A percentile compares a stretch with the other conserved stretches of the same genome.
Evolutionary conservation across 2,113 vertebrate species (phyloP).

Genomic region (Pangasianodon gigas): DNA sequence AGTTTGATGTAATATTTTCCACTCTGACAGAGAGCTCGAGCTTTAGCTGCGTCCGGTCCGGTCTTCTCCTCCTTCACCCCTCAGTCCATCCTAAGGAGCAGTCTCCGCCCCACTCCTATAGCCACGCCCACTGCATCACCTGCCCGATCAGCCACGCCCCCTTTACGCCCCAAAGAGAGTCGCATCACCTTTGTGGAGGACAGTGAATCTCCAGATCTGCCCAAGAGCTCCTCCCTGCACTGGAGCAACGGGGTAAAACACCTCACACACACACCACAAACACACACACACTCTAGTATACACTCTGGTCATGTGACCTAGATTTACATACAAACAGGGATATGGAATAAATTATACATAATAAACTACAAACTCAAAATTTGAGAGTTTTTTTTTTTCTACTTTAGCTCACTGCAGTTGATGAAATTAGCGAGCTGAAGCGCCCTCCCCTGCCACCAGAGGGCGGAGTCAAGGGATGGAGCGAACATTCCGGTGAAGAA

Average conservation of each 20-base stretch:
- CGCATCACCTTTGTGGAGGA: slow-evolving; percentile 88
- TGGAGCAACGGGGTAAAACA: slow-evolving; percentile 80
- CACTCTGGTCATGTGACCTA: background rate
- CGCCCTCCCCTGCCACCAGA: slow-evolving; percentile 58
- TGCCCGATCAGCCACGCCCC: slow-evolving; percentile 83
- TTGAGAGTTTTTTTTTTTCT: background rate
- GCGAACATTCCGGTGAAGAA: slow-evolving; percentile 57
- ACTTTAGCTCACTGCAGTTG: slow-evolving; percentile 67
- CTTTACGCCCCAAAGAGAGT: slow-evolving; percentile 81
- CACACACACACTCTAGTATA: background rate
- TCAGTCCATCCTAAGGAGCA: slow-evolving; percentile 89
- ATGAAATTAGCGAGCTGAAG: slow-evolving; percentile 64
- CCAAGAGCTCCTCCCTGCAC: slow-evolving; percentile 54
- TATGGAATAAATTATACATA: background rate
- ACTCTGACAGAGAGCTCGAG: slow-evolving; percentile 82
- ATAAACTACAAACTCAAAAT: background rate
- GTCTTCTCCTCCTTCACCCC: slow-evolving; percentile 86
- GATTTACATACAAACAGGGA: background rate
- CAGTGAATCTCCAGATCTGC: slow-evolving; percentile 56
- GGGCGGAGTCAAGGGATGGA: slow-evolving; percentile 58
- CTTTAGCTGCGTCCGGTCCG: slow-evolving; percentile 77
- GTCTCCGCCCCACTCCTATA: slow-evolving; percentile 83
- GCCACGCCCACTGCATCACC: slow-evolving; percentile 87
- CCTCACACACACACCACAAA: background rate
- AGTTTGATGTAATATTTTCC: background rate